Conservation (phyloP, 2,888 invertebrate genomes). For the Ectemnius lituratus region DNA sequence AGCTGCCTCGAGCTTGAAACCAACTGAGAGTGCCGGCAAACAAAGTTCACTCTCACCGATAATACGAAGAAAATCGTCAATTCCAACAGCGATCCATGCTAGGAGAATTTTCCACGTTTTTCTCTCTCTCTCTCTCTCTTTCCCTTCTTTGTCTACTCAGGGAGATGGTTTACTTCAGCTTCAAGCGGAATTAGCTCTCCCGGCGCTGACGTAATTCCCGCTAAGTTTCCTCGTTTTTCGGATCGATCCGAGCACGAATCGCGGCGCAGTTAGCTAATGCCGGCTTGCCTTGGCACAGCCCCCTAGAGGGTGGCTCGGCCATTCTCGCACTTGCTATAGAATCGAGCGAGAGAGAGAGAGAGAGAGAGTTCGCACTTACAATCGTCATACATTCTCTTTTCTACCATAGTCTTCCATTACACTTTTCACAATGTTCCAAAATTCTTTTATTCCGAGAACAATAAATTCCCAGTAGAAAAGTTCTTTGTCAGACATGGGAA, state of each 20-base stretch:
- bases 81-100: too few species aligned
- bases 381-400: background rate
- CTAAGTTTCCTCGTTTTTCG: constrained; percentile 68
- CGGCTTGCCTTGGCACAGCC: constrained; percentile 68
- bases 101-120: too few species aligned
- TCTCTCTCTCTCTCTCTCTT: background rate
- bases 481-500: background rate
- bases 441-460: too few species aligned
- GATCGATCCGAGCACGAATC: constrained; percentile 73
- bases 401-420: background rate
- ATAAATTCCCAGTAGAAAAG: background rate
- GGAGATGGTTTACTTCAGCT: constrained; percentile 4
- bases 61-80: too few species aligned
- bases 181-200: constrained; percentile 39
- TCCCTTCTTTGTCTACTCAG: background rate
- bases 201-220: constrained; percentile 59
- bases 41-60: too few species aligned
- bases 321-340: background rate
- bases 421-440: too few species aligned
- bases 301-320: constrained; percentile 67
- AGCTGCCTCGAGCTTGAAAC: background rate
- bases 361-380: background rate
- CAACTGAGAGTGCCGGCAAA: too few species aligned
- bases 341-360: background rate
- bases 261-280: constrained; percentile 75